phyloP scores from a whole-genome alignment of 1,140 invertebrate species.

The Pygmarrhopalites habei region DNA sequence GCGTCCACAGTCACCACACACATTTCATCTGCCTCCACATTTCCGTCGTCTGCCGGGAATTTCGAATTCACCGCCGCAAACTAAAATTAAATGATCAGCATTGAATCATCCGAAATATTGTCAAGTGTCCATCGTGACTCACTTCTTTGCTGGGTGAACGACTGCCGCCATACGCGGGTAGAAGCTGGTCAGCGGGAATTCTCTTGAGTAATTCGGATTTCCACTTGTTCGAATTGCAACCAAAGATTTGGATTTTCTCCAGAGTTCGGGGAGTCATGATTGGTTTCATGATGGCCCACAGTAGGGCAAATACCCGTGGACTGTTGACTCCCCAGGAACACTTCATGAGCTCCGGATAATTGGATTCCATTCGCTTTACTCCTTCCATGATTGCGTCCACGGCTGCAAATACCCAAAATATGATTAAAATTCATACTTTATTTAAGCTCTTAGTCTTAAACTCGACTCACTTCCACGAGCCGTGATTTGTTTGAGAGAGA shows the following conservation, averaged over 20 bases:
- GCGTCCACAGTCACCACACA: constrained; percentile 25
- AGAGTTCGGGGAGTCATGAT: constrained; percentile 82
- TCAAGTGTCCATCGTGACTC: not conserved
- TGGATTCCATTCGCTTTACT: not conserved
- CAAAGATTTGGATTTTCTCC: constrained; percentile 79
- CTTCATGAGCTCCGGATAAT: constrained; percentile 7
- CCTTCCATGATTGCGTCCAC: constrained; percentile 5
- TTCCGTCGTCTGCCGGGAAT: not conserved
- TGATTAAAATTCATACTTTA: not conserved
- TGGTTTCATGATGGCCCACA: constrained; percentile 75
- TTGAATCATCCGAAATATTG: not conserved
- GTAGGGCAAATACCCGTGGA: constrained; percentile 73
- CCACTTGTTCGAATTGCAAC: constrained; percentile 52
- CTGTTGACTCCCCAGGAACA: not conserved
- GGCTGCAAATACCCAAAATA: not conserved
- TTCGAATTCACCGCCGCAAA: not conserved
- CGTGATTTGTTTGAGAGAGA: not conserved
- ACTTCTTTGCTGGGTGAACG: not conserved
- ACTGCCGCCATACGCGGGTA: not conserved
- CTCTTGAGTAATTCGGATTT: not conserved
- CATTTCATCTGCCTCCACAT: not conserved
- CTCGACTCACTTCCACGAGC: not conserved
- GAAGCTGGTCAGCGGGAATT: constrained; percentile 7
- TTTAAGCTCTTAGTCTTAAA: not conserved
- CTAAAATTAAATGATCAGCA: not conserved